phyloP scores from a whole-genome alignment of 2,888 invertebrate species.

The Pristionchus exspectatus region DNA sequence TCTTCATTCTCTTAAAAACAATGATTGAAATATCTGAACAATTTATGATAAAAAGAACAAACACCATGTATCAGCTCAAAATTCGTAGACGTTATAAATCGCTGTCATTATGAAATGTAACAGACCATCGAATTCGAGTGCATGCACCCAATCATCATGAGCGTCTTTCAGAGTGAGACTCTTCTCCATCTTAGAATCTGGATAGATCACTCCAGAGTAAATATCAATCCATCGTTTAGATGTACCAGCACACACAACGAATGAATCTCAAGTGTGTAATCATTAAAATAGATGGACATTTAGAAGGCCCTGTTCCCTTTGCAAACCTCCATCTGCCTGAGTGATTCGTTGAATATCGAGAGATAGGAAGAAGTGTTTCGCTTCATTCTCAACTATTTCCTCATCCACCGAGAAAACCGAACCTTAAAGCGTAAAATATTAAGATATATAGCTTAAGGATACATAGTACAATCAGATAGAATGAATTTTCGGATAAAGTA shows the following conservation, averaged over 20 bases:
- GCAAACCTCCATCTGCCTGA: not conserved
- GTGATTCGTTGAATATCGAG: conserved; percentile 39
- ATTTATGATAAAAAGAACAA: too few species aligned
- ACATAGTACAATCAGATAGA: too few species aligned
- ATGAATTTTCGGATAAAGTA: too few species aligned
- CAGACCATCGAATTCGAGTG: conserved; percentile 69
- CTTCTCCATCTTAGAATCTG: conserved; percentile 54
- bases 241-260: conserved; percentile 67
- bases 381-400: conserved; percentile 5
- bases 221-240: conserved; percentile 70
- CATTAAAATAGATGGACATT: not conserved
- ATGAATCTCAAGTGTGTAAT: conserved; percentile 26
- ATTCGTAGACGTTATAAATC: not conserved
- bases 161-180: conserved; percentile 60
- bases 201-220: conserved; percentile 45
- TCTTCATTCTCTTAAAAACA: not conserved
- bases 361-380: conserved; percentile 19
- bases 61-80: not conserved
- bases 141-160: conserved; percentile 72
- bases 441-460: too few species aligned
- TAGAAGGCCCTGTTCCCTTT: not conserved
- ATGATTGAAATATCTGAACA: not conserved
- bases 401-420: not conserved
- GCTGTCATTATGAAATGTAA: not conserved
- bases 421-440: not conserved